These are phyloP conservation scores for Brachypalpus laphriformis DNA, from an alignment of 2,888 invertebrate genomes.

Conservation along the genomic window DNA sequence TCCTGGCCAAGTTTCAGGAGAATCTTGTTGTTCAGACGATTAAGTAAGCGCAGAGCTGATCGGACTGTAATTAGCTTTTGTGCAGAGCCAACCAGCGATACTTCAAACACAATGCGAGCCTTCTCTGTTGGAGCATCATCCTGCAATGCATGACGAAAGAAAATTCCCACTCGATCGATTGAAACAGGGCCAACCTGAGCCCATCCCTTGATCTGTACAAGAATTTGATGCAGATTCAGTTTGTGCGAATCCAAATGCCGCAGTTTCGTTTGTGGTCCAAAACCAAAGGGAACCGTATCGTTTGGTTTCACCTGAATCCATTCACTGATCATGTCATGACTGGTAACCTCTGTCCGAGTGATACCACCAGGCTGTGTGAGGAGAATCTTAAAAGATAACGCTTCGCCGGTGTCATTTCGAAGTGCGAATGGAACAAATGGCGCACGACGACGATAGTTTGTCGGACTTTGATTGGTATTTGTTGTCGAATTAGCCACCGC, in stretches of 20 bases:
- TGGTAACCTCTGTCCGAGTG: conserved; percentile 80
- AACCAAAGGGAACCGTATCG: conserved; percentile 93
- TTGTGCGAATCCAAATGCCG: conserved; percentile 90
- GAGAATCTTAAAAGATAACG: conserved; percentile 93
- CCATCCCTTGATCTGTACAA: conserved; percentile 96
- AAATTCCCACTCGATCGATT: conserved; percentile 97
- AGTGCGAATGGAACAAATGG: conserved; percentile 98
- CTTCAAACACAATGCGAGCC: conserved; percentile 94
- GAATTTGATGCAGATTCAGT: conserved; percentile 92
- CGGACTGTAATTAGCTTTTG: conserved; percentile 94
- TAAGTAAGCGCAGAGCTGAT: conserved; percentile 92
- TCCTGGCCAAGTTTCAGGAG: conserved; percentile 87
- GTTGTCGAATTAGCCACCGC: conserved; percentile 36
- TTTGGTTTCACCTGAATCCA: conserved; percentile 90
- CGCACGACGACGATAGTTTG: conserved; percentile 87
- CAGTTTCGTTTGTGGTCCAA: conserved; percentile 89
- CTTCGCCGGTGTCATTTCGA: conserved; percentile 94
- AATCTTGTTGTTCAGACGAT: conserved; percentile 89
- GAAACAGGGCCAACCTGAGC: conserved; percentile 93
- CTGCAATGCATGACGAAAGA: conserved; percentile 88
- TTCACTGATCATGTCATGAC: conserved; percentile 81
- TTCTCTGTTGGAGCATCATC: conserved; percentile 81
- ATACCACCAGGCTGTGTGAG: conserved; percentile 87
- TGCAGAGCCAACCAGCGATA: conserved; percentile 96
- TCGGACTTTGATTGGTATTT: conserved; percentile 70